Percentiles rank a stretch among this genome's conserved stretches.
phyloP scores from a whole-genome alignment of 2,888 invertebrate genomes.

The Ormyrus nitidulus region DNA sequence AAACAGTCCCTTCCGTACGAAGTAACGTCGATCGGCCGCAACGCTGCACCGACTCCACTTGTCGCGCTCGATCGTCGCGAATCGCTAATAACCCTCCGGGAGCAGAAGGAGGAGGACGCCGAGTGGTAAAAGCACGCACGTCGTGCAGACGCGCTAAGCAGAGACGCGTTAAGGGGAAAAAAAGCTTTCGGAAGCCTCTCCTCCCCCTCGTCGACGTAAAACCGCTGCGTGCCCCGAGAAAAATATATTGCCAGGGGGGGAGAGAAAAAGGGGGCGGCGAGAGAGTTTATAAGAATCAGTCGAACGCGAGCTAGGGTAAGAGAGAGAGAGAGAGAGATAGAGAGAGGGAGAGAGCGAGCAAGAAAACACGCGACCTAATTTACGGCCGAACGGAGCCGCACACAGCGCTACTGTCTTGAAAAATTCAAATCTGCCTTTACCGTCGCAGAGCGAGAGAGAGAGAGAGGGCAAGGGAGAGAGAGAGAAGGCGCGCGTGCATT shows the following conservation, averaged over 20 bases:
- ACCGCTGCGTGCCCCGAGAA: conserved; percentile 24
- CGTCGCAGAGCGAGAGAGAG: conserved; percentile 6
- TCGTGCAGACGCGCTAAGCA: no score
- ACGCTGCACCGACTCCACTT: no score
- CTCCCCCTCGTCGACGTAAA: not conserved
- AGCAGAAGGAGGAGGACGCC: no score
- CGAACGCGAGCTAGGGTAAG: conserved; percentile 14
- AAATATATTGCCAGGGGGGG: conserved; percentile 21
- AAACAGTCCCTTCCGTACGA: no score
- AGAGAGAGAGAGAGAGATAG: conserved; percentile 1
- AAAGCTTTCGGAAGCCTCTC: conserved; percentile 5
- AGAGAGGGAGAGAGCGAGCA: no score
- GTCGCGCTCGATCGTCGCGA: no score
- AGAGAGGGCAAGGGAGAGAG: not conserved
- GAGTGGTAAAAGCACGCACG: no score
- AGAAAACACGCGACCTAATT: conserved; percentile 39
- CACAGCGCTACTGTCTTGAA: conserved; percentile 42
- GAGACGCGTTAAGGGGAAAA: not conserved
- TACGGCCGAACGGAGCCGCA: conserved; percentile 29
- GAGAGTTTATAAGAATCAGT: conserved; percentile 42
- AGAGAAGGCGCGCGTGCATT: conserved; percentile 12
- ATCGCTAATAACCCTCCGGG: no score
- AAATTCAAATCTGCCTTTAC: conserved; percentile 49
- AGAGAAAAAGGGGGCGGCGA: not conserved
- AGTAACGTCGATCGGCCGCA: no score